Conservation (phyloP, 1,140 invertebrate species). For the Forficula auricularia region DNA sequence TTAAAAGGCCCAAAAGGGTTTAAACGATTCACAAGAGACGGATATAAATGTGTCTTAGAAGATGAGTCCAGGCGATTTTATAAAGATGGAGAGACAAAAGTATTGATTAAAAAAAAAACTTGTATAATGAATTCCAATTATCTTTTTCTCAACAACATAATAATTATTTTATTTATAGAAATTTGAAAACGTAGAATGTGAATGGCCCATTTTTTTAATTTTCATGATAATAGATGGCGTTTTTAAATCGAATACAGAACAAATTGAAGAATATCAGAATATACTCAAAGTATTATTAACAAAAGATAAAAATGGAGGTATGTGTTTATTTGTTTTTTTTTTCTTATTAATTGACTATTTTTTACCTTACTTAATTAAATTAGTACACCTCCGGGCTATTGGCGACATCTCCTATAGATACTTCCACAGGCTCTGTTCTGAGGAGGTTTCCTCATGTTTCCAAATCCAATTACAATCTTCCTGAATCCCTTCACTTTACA, state of each 20-base stretch:
- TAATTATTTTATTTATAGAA: conserved; percentile 35
- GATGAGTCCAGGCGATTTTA: conserved; percentile 57
- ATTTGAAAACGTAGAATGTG: conserved; percentile 91
- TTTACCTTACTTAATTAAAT: not conserved
- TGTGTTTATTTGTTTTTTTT: conserved; percentile 9
- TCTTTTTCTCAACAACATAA: not conserved
- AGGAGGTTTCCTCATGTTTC: no score
- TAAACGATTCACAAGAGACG: conserved; percentile 88
- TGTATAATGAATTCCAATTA: conserved; percentile 5
- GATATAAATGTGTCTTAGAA: conserved; percentile 79
- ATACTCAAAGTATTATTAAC: conserved; percentile 58
- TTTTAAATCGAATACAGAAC: conserved; percentile 71
- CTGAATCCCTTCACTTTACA: no score
- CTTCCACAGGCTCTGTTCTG: no score
- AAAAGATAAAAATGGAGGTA: conserved; percentile 63
- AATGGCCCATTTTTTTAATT: conserved; percentile 94
- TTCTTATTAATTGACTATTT: conserved; percentile 2
- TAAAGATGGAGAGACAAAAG: conserved; percentile 48
- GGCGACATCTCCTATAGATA: no score
- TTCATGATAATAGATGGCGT: conserved; percentile 93
- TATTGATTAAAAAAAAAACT: no score
- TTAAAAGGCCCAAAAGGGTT: conserved; percentile 84
- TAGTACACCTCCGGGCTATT: not conserved
- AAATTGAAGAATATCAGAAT: conserved; percentile 80
- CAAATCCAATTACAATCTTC: no score